Evolutionary conservation across 53 echinoderm and acorn worm genomes (phyloP).

Genomic region (Holothuria leucospilota): DNA sequence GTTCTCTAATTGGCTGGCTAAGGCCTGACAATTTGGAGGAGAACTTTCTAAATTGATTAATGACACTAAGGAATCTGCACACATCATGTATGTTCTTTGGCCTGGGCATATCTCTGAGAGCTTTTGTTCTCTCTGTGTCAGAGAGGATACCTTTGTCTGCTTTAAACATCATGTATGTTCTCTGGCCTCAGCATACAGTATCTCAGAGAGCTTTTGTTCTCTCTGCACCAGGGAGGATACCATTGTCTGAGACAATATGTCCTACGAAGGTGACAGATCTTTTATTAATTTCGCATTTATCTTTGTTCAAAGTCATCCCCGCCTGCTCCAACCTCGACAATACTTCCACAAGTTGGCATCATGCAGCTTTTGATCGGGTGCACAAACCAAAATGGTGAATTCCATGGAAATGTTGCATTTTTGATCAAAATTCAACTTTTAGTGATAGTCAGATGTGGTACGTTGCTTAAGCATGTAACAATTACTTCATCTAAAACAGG

Average conservation of each 20-base stretch:
- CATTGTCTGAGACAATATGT: constrained; percentile 45
- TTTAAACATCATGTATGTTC: constrained; percentile 57
- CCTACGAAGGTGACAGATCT: constrained; percentile 47
- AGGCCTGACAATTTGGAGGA: constrained; percentile 49
- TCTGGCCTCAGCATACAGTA: constrained; percentile 15
- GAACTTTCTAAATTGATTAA: constrained; percentile 72
- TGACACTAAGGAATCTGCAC: constrained; percentile 69
- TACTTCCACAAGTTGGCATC: constrained; percentile 48
- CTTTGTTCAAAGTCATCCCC: constrained; percentile 46
- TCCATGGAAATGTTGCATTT: no score
- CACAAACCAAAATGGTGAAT: constrained; percentile 37
- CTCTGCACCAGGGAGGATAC: constrained; percentile 39
- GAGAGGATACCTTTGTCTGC: constrained; percentile 32
- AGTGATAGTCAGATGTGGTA: no score
- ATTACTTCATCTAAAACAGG: no score
- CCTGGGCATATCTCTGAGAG: constrained; percentile 38
- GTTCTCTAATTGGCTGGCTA: constrained; percentile 62
- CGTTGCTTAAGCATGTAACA: no score
- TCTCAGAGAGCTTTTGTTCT: constrained; percentile 38
- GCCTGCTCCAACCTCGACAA: constrained; percentile 37
- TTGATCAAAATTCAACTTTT: no score
- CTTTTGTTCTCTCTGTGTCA: constrained; percentile 35
- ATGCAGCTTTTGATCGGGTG: constrained; percentile 42
- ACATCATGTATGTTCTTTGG: constrained; percentile 60
- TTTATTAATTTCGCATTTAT: constrained; percentile 59